Evolutionary conservation across 2,888 invertebrate species (phyloP).

Genomic region (Choristoneura rosaceana): DNA sequence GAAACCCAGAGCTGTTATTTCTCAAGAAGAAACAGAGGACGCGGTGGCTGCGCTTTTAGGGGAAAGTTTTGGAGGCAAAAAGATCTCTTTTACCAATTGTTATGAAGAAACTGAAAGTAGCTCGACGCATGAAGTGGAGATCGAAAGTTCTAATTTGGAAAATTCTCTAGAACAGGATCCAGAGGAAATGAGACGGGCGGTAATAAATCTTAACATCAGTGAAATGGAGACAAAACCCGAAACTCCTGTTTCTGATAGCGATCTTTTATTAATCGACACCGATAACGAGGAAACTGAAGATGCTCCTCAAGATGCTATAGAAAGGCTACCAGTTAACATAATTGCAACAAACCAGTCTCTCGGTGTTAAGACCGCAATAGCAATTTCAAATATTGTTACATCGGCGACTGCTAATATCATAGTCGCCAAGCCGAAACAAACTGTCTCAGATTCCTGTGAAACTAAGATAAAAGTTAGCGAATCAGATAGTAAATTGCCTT

Average conservation of each 20-base stretch:
- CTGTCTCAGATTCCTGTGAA: conserved; percentile 66
- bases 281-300: conserved; percentile 92
- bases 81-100: conserved; percentile 83
- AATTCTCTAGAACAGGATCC: conserved; percentile 89
- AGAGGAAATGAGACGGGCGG: conserved; percentile 93
- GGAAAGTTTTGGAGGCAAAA: conserved; percentile 91
- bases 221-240: conserved; percentile 92
- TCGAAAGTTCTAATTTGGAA: conserved; percentile 73
- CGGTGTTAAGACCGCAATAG: conserved; percentile 57
- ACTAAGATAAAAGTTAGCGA: conserved; percentile 60
- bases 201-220: conserved; percentile 90
- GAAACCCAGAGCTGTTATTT: conserved; percentile 93
- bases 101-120: conserved; percentile 82
- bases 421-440: conserved; percentile 77
- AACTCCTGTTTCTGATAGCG: conserved; percentile 93
- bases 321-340: conserved; percentile 73
- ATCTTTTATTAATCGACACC: conserved; percentile 93
- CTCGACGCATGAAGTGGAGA: conserved; percentile 71
- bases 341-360: conserved; percentile 66
- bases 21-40: conserved; percentile 96
- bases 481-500: conserved; percentile 66
- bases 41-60: conserved; percentile 95
- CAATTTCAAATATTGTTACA: conserved; percentile 69
- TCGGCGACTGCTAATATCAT: conserved; percentile 72
- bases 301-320: conserved; percentile 73